Evolutionary conservation across 2,888 invertebrate species (phyloP), one percentile per base, ranked within the genome.

Genomic region (Norana najaformis): DNA sequence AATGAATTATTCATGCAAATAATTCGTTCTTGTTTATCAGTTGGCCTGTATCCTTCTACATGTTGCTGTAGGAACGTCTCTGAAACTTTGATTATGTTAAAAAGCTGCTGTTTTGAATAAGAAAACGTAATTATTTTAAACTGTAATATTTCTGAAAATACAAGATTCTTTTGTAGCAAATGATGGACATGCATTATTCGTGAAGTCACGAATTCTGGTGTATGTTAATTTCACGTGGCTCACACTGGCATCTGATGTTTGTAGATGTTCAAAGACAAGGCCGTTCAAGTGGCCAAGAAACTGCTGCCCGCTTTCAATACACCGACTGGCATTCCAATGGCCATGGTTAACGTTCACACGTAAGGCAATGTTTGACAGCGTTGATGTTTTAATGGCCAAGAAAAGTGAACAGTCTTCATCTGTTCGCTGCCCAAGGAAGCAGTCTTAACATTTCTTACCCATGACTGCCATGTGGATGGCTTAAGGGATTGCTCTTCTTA

Each of bases 241-340:
- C 69, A n/a, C 69, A 13, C 69, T 69, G 69, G 20, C 23, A 23
- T 47, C 23, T 47, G 6, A 47, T 16, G 69, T 85, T 93, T 93
- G 83, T 92, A 96, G 93, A 96, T 99, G 96, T 99, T 98, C 96
- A 96, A 97, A 93, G 97, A 98, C 93, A 98, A 98, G 95, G 99
- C 99, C 0, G 97, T 96, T 91, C 96, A 97, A 93, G 97, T 99
- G 89, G 99, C 98, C 0, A 97, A 98, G 93, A 97, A 97, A 92
- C 96, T 99, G 93, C 95, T 99, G 93, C 99, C 99, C 20, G 99
- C 99, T 88, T 99, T 99, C 95, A 97, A 98, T 93, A 98, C 99
- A 2, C 98, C 98, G 89, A 98, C 98, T 53, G 99, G 99, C 90
- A 97, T 99, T 93, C 99, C 99, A 20, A 96, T 97, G 95, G 97